These are phyloP conservation scores for Forbesichthys agassizii DNA, from an alignment of 2,113 vertebrate genomes.

Conservation along the genomic window DNA sequence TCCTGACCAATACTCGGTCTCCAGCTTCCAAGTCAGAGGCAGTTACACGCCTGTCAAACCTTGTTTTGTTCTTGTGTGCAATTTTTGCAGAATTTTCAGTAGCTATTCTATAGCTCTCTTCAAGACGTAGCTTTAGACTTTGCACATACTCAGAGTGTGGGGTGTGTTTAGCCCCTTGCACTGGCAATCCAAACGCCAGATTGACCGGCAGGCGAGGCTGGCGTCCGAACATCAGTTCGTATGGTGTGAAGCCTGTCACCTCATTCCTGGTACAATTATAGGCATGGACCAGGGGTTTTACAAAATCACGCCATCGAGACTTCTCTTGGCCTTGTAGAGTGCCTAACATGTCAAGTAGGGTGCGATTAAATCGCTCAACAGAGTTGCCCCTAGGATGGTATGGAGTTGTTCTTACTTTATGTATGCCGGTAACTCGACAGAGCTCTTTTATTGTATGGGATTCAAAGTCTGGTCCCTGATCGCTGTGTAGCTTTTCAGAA, in stretches of 20 bases:
- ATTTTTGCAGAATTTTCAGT: not conserved
- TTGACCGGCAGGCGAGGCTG: not conserved
- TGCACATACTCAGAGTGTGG: not conserved
- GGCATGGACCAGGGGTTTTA: no score
- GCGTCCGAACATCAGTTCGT: not conserved
- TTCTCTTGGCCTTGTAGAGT: no score
- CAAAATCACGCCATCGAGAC: no score
- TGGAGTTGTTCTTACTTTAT: not conserved
- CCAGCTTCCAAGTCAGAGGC: not conserved
- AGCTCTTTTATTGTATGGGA: not conserved
- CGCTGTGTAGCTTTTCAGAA: not conserved
- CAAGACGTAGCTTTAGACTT: not conserved
- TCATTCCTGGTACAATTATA: no score
- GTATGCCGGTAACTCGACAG: not conserved
- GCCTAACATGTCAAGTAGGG: not conserved
- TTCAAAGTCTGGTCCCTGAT: not conserved
- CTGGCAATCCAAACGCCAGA: not conserved
- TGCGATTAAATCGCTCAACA: constrained; percentile 5
- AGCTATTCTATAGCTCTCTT: not conserved
- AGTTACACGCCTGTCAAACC: not conserved
- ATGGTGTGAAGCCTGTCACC: not conserved
- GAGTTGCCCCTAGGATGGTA: not conserved
- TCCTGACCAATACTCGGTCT: not conserved
- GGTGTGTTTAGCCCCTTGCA: not conserved
- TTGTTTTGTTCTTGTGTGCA: not conserved